Base-by-base conservation (phyloP, 2,113 vertebrate species). In the Pygoscelis antarcticus region DNA sequence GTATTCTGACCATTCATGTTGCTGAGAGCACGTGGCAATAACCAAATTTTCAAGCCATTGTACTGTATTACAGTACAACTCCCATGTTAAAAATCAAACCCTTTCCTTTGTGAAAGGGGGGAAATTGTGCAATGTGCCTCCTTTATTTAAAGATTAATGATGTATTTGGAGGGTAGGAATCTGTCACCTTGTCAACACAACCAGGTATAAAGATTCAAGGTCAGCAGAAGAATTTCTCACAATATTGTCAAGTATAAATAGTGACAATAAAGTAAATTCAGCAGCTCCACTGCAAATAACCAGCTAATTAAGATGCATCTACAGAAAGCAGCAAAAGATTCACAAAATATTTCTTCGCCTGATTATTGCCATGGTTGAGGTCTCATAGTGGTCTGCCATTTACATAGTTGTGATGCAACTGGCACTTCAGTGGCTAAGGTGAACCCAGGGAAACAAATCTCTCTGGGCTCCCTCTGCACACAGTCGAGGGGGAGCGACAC, bases 251-350 rank as follows among this genome's bases (percentile, higher is more conserved):
- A 51, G 40, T 58, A 21, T 32, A 91, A 92, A 42, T 47, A 32
- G 8, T 44, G 64, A n/a, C 69, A 87, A 15, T 46, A 8, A 83
- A 79, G 32, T 66, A 44, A 78, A 62, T 75, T 52, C 55, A 52
- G 54, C 55, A 78, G 38, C 64, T 96, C 30, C 57, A 17, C 54
- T 86, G 40, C 68, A 71, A 42, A 79, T 83, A 87, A 71, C 75
- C 34, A 57, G 65, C 81, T 93, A 89, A 88, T 96, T 94, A 68
- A 62, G 20, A 77, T 75, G 49, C 47, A 76, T 84, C 55, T 70
- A 76, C 68, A 83, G 89, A 81, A 49, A 94, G 77, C 76, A 85
- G 51, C 86, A 87, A 62, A 90, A 93, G 61, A 91, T 51, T 68
- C 38, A 16, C 19, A 10, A 16, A 57, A 40, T 34, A 65, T 71